These are phyloP conservation scores for Gadus chalcogrammus DNA, from an alignment of 2,113 vertebrate genomes.

Conservation along the genomic window DNA sequence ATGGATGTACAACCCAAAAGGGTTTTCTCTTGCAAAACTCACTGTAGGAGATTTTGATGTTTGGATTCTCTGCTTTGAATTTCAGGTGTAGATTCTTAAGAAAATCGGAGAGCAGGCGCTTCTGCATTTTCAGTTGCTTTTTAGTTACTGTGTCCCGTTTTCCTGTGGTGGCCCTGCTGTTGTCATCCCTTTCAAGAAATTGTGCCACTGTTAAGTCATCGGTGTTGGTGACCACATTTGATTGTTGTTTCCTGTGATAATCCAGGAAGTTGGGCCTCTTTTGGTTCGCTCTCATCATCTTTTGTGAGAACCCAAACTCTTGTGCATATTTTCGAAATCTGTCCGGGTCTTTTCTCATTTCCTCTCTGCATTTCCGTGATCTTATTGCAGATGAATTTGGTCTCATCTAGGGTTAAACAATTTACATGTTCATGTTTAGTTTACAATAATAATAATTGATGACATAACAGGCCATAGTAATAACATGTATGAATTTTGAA, in stretches of 20 bases:
- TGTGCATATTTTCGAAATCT: not conserved
- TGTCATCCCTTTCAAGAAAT: slow-evolving; percentile 2
- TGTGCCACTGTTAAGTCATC: not conserved
- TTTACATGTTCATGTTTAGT: too few relatives aligned
- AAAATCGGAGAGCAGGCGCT: slow-evolving; percentile 5
- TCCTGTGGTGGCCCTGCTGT: slow-evolving; percentile 7
- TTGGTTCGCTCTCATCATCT: slow-evolving; percentile 9
- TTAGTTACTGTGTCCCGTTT: slow-evolving; percentile 2
- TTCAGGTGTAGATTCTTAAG: slow-evolving; percentile 12
- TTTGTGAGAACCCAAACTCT: slow-evolving; percentile 9
- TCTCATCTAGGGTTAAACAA: too few relatives aligned
- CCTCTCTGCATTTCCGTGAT: too few relatives aligned
- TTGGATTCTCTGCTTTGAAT: slow-evolving; percentile 5
- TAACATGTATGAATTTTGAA: too few relatives aligned
- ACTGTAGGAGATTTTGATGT: slow-evolving; percentile 4
- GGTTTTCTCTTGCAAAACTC: slow-evolving; percentile 5
- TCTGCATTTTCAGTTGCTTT: slow-evolving; percentile 8
- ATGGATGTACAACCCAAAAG: slow-evolving; percentile 9
- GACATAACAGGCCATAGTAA: too few relatives aligned
- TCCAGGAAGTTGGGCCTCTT: not conserved
- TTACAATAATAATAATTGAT: too few relatives aligned
- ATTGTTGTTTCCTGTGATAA: not conserved
- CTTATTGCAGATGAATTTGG: too few relatives aligned
- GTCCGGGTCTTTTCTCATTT: not conserved
- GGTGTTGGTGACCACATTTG: not conserved